Conservation (phyloP, 2,113 vertebrate genomes). For the Machaerirhynchus nigripectus region DNA sequence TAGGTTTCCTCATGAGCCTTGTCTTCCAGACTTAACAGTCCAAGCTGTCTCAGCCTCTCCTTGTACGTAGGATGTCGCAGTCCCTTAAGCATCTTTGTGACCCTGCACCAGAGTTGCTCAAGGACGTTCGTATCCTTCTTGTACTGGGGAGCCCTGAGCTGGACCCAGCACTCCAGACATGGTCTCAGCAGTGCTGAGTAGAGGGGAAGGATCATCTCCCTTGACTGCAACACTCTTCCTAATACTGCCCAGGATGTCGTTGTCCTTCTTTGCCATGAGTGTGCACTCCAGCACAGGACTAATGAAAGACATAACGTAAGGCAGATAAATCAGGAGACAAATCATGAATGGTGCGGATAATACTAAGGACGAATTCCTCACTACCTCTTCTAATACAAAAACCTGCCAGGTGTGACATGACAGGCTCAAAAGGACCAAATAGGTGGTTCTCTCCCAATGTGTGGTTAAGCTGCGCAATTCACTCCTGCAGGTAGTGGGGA, state of each 20-base stretch:
- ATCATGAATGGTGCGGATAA: background rate
- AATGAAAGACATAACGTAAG: background rate
- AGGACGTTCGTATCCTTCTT: background rate
- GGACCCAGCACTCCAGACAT: background rate
- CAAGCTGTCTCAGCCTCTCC: background rate
- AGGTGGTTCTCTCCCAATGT: background rate
- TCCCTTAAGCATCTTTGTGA: background rate
- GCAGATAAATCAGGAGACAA: background rate
- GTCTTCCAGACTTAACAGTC: background rate
- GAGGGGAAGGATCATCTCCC: background rate
- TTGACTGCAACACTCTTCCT: background rate
- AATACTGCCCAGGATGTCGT: background rate
- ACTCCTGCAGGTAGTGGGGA: background rate
- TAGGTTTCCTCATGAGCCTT: background rate
- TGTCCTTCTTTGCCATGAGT: background rate
- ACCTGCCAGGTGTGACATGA: background rate
- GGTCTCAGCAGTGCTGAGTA: background rate
- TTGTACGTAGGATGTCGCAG: background rate
- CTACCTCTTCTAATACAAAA: background rate
- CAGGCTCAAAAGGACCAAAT: background rate
- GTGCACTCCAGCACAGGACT: background rate
- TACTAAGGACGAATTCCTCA: background rate
- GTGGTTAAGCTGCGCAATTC: background rate
- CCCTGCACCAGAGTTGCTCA: background rate
- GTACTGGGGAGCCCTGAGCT: background rate